phyloP scores from a whole-genome alignment of 1,140 invertebrate genomes.

The Temnothorax nylanderi region DNA sequence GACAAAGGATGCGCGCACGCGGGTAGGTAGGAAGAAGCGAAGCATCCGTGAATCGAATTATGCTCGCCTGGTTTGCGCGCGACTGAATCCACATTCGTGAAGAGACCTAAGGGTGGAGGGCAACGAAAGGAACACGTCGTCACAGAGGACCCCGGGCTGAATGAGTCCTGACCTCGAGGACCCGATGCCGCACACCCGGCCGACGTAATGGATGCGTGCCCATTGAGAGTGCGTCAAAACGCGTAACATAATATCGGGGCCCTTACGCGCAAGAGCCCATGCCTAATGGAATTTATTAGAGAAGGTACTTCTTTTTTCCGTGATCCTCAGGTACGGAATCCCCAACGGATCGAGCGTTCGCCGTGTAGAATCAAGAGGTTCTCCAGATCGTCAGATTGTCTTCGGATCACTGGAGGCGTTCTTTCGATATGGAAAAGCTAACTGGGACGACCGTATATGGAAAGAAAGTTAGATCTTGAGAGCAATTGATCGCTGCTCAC shows the following conservation, averaged over 20 bases:
- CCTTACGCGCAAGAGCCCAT: conserved; percentile 80
- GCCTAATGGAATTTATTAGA: conserved; percentile 85
- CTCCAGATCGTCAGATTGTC: conserved; percentile 41
- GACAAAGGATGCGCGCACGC: conserved; percentile 50
- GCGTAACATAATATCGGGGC: conserved; percentile 84
- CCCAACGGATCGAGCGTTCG: neutral
- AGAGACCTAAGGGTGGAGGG: conserved; percentile 15
- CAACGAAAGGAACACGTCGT: conserved; percentile 30
- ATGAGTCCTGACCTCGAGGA: conserved; percentile 61
- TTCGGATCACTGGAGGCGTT: conserved; percentile 35
- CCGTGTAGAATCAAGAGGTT: conserved; percentile 49
- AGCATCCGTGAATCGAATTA: conserved; percentile 81
- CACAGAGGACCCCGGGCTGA: conserved; percentile 55
- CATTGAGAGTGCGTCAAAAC: conserved; percentile 79
- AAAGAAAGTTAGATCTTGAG: conserved; percentile 26
- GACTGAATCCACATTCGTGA: conserved; percentile 33
- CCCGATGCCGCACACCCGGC: conserved; percentile 79
- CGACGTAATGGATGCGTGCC: conserved; percentile 80
- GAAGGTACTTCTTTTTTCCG: conserved; percentile 60
- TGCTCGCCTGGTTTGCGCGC: conserved; percentile 77
- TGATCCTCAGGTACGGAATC: conserved; percentile 46
- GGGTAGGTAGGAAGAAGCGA: conserved; percentile 59
- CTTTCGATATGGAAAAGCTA: conserved; percentile 22
- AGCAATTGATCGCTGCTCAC: neutral
- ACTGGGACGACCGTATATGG: conserved; percentile 25